These are phyloP conservation scores for Silurus aristotelis DNA, from an alignment of 2,797 vertebrate species.

Conservation along the genomic window DNA sequence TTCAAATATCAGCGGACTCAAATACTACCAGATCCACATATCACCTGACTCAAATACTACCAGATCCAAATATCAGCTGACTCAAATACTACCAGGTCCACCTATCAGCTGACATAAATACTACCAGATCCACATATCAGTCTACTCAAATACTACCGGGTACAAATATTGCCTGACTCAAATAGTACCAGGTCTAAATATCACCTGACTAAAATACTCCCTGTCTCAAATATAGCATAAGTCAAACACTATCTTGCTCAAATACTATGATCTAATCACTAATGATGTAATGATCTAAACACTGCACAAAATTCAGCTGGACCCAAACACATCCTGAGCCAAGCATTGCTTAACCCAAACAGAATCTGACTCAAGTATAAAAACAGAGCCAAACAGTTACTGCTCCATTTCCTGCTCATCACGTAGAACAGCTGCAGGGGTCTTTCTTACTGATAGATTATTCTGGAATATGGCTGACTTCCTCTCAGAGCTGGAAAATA, in stretches of 20 bases:
- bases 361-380: slow-evolving; percentile 1
- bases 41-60: not conserved
- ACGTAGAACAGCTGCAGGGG: slow-evolving; percentile 29
- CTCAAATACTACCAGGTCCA: not conserved
- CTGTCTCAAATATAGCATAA: not conserved
- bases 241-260: not conserved
- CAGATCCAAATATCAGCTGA: not conserved
- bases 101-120: not conserved
- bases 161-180: not conserved
- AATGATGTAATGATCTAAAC: not conserved
- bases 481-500: slow-evolving; percentile 58
- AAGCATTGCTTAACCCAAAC: not conserved
- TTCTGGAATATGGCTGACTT: slow-evolving; percentile 53
- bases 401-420: slow-evolving; percentile 50
- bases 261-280: not conserved
- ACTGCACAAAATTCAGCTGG: not conserved
- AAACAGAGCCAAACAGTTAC: slow-evolving; percentile 10
- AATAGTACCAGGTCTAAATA: not conserved
- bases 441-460: slow-evolving; percentile 47
- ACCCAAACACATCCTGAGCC: slow-evolving; percentile 14
- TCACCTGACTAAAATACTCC: not conserved
- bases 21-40: not conserved
- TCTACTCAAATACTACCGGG: not conserved
- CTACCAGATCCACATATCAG: not conserved
- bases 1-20: not conserved